Evolutionary conservation across 2,113 vertebrate species (phyloP), one percentile per base, ranked within the genome.

Genomic region (Caranx ignobilis): DNA sequence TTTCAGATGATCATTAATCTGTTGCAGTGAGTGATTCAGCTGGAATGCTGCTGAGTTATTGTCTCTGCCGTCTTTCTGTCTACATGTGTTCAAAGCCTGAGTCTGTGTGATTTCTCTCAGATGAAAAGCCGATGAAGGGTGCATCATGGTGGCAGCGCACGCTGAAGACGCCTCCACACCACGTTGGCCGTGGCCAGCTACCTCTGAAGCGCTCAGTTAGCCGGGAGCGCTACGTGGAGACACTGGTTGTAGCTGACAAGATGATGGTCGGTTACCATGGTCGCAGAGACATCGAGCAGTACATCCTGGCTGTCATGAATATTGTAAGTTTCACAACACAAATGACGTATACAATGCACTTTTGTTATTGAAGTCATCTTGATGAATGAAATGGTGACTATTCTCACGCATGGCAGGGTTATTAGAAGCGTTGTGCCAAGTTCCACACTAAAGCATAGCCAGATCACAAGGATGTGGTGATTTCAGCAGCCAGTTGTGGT

Each of bases 241-340:
- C 98, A 0, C 93, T 99, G 88, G 98, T 99, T 87, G 98, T 99
- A 59, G 98, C 97, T 0, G 98, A 99, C 93, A 99, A 97, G 91
- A 98, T 99, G 97, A 99, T 99, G 98, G 97, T 99, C 88, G 97
- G 97, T 9, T 99, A 99, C 94, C 98, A 99, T 0, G 98, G 98
- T 6, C 96, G 98, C 47, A 92, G 97, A 12, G 98, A 99, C 82
- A 98, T 99, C n/a, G 98, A 99, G 85, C 97, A 99, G 91, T 99
- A 99, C 77, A 97, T 99, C 92, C 94, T 99, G 91, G 97, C 98
- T 60, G 96, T 99, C 93, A 99, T 99, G 98, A 99, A 99, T 96
- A 98, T 99, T 99, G 98, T 99, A 99, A 99, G 98, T 98, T 94
- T 95, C 91, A 94, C 93, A 90, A 92, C 91, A 90, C 89, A 84